These are phyloP conservation scores for Caenorhabditis plicata DNA, from an alignment of 2,888 invertebrate genomes.

Conservation along the genomic window DNA sequence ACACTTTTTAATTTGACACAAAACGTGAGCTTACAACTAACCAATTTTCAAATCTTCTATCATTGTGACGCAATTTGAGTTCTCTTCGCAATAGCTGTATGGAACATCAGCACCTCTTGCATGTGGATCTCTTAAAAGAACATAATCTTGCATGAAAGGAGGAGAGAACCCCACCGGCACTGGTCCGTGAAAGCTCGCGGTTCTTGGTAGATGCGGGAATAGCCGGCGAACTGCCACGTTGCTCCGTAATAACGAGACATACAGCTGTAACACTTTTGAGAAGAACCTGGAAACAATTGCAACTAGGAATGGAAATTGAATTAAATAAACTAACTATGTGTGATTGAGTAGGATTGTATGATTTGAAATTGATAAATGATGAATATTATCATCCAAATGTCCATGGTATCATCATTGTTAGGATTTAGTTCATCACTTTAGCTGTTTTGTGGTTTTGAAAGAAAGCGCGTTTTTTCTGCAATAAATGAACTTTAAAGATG, in stretches of 20 bases:
- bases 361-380: not conserved
- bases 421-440: too few species aligned
- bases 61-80: constrained; percentile 53
- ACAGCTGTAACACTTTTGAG: constrained; percentile 54
- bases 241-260: constrained; percentile 62
- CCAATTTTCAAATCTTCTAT: constrained; percentile 60
- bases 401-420: too few species aligned
- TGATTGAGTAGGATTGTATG: not conserved
- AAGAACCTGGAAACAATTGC: constrained; percentile 1
- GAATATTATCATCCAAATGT: too few species aligned
- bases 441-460: too few species aligned
- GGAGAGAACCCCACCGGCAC: constrained; percentile 37
- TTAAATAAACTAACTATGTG: not conserved
- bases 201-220: constrained; percentile 58
- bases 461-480: too few species aligned
- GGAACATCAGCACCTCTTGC: constrained; percentile 54
- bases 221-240: constrained; percentile 61
- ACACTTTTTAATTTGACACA: too few species aligned
- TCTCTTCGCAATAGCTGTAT: constrained; percentile 46
- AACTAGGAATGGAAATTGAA: too few species aligned
- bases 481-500: too few species aligned
- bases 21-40: constrained; percentile 14
- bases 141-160: not conserved
- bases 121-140: constrained; percentile 46
- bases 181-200: constrained; percentile 57